phyloP scores from a whole-genome alignment of 2,797 vertebrate genomes.

The Hypotaenidia okinawae region DNA sequence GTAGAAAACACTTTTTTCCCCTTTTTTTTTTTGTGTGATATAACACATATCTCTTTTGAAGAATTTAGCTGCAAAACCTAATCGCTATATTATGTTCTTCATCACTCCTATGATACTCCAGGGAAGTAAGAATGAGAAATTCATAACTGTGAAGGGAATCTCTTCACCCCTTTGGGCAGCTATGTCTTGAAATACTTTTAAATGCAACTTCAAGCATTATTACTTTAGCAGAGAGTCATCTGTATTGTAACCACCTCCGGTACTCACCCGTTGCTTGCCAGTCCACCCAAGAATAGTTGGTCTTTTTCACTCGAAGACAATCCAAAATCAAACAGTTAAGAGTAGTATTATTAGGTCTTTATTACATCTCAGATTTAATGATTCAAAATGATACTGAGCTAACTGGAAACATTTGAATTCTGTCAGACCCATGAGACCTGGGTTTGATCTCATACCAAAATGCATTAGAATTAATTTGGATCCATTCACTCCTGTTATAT shows the following conservation, averaged over 20 bases:
- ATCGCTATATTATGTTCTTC: slow-evolving; percentile 41
- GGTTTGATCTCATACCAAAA: neutral
- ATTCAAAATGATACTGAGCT: neutral
- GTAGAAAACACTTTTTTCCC: neutral
- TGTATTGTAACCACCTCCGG: neutral
- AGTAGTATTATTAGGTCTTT: neutral
- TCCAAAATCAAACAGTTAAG: neutral
- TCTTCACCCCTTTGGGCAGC: slow-evolving; percentile 31
- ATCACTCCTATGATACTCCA: slow-evolving; percentile 37
- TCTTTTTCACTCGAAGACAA: neutral
- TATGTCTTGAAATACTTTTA: slow-evolving; percentile 18
- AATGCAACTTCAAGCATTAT: slow-evolving; percentile 33
- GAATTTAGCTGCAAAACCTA: slow-evolving; percentile 24
- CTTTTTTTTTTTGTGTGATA: neutral
- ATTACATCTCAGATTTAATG: neutral
- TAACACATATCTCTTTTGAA: neutral
- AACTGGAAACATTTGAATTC: slow-evolving; percentile 6
- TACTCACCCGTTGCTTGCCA: neutral
- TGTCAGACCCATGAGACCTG: neutral
- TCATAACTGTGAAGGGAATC: slow-evolving; percentile 8
- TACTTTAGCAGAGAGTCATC: slow-evolving; percentile 21
- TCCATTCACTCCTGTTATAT: neutral
- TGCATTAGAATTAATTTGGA: neutral
- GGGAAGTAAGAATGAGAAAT: slow-evolving; percentile 41
- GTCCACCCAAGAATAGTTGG: neutral